These are phyloP conservation scores for Danio kyathit DNA, from an alignment of 2,797 vertebrate genomes.

Conservation along the genomic window DNA sequence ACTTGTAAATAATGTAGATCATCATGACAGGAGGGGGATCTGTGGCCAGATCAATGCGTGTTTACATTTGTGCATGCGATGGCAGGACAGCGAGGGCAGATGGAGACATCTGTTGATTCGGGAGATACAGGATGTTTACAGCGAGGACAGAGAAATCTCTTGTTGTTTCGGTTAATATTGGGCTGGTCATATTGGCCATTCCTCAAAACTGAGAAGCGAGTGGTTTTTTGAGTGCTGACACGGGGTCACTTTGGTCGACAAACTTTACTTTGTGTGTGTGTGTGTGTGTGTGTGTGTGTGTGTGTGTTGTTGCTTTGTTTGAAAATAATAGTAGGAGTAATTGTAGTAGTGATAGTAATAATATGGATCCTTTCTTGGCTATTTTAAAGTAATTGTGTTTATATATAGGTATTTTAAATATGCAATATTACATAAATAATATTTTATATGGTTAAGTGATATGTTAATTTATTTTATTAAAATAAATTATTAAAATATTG, in stretches of 20 bases:
- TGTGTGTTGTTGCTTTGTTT: constrained; percentile 12
- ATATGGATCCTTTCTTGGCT: no score
- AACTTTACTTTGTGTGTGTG: constrained; percentile 31
- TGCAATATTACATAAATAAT: no score
- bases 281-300: no score
- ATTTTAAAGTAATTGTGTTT: no score
- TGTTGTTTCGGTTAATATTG: constrained; percentile 57
- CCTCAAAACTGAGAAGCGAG: constrained; percentile 46
- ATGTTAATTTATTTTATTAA: no score
- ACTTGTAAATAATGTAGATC: constrained; percentile 69
- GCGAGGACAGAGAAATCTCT: constrained; percentile 55
- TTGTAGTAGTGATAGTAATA: no score
- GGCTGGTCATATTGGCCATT: constrained; percentile 45
- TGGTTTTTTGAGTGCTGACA: constrained; percentile 23
- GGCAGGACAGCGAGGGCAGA: constrained; percentile 39
- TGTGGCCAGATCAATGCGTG: constrained; percentile 59
- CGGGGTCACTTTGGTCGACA: constrained; percentile 35
- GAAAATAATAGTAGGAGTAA: not conserved
- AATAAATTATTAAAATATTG: no score
- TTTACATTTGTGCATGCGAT: constrained; percentile 48
- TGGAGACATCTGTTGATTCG: constrained; percentile 69
- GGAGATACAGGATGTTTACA: constrained; percentile 65
- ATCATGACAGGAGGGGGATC: constrained; percentile 64
- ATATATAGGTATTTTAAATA: no score
- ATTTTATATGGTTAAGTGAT: no score